Evolutionary conservation across 2,888 invertebrate genomes (phyloP).

Genomic region (Euproctis similis): DNA sequence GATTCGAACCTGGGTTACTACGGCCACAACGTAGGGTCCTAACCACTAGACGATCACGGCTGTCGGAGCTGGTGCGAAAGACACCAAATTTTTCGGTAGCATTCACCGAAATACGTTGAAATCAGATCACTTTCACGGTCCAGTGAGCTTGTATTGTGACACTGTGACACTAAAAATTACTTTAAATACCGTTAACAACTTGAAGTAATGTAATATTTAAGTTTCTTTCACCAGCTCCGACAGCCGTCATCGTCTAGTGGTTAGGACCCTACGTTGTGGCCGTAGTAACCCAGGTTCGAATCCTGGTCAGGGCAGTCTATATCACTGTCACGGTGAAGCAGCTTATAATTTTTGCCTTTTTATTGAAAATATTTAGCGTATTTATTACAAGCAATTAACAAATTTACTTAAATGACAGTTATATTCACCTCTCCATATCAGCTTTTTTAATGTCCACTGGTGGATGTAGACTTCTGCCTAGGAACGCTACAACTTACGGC

Average conservation of each 20-base stretch:
- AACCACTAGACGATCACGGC: conserved; percentile 85
- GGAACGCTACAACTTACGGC: no score
- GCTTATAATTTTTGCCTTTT: no score
- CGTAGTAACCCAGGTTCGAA: conserved; percentile 86
- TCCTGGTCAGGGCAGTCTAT: conserved; percentile 73
- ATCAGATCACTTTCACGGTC: conserved; percentile 3
- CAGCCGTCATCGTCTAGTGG: conserved; percentile 84
- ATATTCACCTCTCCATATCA: no score
- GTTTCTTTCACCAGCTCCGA: conserved; percentile 41
- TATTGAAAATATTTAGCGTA: no score
- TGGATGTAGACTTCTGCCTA: no score
- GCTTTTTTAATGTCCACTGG: no score
- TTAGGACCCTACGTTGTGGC: conserved; percentile 85
- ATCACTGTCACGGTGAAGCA: no score
- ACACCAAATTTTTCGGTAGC: conserved; percentile 38
- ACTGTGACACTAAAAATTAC: background rate
- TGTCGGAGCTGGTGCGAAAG: conserved; percentile 68
- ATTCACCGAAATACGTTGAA: conserved; percentile 1
- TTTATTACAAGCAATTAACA: no score
- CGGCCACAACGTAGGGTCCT: conserved; percentile 85
- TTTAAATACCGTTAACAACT: background rate
- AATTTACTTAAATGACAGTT: no score
- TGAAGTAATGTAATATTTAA: background rate
- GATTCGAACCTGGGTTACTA: conserved; percentile 86
- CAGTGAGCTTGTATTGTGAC: conserved; percentile 1